Conservation (phyloP, 30 jellyfish, hydroid and myxozoan genomes). For the Morbakka virulenta region DNA sequence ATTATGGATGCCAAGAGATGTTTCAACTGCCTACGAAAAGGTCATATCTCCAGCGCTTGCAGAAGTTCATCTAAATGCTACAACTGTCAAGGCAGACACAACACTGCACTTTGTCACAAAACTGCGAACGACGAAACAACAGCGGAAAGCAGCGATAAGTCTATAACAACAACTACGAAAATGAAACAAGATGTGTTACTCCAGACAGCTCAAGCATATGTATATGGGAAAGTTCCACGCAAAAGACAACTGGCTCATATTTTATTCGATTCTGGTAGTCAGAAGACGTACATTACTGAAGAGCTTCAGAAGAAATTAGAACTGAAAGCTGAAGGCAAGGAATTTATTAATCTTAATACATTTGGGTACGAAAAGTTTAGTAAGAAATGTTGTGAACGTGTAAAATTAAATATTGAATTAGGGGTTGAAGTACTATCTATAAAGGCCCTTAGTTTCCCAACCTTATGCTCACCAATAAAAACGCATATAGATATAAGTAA, state of each 20-base stretch:
- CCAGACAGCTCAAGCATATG: no score
- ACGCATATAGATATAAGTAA: no score
- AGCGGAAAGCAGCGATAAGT: no score
- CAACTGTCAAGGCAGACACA: no score
- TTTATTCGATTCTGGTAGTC: slow-evolving; percentile 51
- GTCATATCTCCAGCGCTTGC: neutral
- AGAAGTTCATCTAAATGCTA: slow-evolving; percentile 8
- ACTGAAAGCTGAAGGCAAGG: slow-evolving; percentile 16
- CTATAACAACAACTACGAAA: no score
- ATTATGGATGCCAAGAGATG: no score
- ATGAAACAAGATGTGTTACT: no score
- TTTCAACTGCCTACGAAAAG: no score
- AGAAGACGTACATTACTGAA: slow-evolving; percentile 27
- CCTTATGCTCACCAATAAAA: neutral
- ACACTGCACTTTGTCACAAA: no score
- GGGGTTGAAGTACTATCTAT: neutral
- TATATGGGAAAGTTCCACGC: no score
- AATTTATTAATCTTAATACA: slow-evolving; percentile 16
- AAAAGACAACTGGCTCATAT: neutral
- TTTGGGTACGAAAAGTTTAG: slow-evolving; percentile 34
- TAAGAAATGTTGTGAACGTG: slow-evolving; percentile 11
- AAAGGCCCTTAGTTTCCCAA: slow-evolving; percentile 4
- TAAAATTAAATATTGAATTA: neutral
- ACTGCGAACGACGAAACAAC: no score
- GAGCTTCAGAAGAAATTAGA: slow-evolving; percentile 9